Conservation (phyloP, 1,140 invertebrate species). For the Eupeodes corollae region DNA sequence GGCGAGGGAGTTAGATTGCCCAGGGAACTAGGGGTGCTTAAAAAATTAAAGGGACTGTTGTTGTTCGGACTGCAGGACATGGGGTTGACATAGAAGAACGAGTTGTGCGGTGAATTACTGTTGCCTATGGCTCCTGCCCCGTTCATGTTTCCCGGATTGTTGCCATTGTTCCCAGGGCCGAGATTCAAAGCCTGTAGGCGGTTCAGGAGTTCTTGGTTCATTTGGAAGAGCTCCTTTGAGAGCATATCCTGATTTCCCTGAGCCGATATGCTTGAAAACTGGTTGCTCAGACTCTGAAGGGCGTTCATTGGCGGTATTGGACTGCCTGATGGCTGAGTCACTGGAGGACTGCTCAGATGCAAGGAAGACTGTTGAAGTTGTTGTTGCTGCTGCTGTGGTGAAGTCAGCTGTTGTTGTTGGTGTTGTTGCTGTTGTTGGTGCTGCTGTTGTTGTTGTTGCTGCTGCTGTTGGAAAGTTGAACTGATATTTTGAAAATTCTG, state of each 20-base stretch:
- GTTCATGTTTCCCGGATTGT: not conserved
- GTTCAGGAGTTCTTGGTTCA: constrained; percentile 46
- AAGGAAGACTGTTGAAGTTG: constrained; percentile 9
- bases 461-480: constrained; percentile 9
- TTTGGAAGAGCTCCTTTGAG: constrained; percentile 33
- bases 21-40: constrained; percentile 18
- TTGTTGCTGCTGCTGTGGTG: constrained; percentile 9
- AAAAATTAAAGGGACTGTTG: constrained; percentile 23
- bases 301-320: constrained; percentile 27
- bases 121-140: not conserved
- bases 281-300: constrained; percentile 17
- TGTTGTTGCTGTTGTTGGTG: constrained; percentile 30
- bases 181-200: constrained; percentile 43
- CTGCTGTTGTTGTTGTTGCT: constrained; percentile 31
- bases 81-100: constrained; percentile 35
- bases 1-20: constrained; percentile 26
- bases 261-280: constrained; percentile 17
- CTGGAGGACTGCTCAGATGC: constrained; percentile 1
- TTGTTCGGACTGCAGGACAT: constrained; percentile 23
- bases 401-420: constrained; percentile 24
- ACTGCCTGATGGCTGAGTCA: constrained; percentile 1
- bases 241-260: constrained; percentile 26
- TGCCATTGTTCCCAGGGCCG: constrained; percentile 9
- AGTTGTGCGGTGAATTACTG: constrained; percentile 19
- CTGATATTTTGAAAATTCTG: constrained; percentile 24